phyloP scores from a whole-genome alignment of 1,140 invertebrate species.

The Pinna nobilis region DNA sequence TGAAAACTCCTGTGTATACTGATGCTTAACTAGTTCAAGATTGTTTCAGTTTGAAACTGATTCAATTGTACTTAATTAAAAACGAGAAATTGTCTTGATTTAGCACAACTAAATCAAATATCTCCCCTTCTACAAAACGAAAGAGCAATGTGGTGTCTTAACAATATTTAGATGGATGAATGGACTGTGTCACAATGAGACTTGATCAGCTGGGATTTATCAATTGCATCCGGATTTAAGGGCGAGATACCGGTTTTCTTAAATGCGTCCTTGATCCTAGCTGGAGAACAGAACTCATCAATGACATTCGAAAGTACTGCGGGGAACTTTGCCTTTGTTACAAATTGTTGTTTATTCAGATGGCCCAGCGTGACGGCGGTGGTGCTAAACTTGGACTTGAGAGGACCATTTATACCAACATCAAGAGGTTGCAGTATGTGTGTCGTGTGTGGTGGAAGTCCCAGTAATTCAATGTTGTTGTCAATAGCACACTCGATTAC shows the following conservation, averaged over 20 bases:
- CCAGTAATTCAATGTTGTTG: constrained; percentile 2
- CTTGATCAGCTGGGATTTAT: no score
- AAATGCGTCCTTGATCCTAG: constrained; percentile 1
- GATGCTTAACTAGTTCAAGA: no score
- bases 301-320: constrained; percentile 1
- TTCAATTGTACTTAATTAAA: no score
- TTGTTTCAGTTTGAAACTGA: no score
- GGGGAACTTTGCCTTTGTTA: constrained; percentile 24
- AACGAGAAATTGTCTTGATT: no score
- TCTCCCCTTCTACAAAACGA: no score
- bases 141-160: no score
- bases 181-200: no score
- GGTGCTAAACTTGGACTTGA: background rate
- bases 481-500: background rate
- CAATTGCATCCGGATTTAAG: constrained; percentile 16
- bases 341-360: constrained; percentile 5
- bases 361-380: background rate
- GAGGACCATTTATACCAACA: constrained; percentile 14
- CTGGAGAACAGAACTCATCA: constrained; percentile 31
- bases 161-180: no score
- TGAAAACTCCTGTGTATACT: no score
- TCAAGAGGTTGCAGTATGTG: no score
- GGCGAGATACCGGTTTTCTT: constrained; percentile 20
- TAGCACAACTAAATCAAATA: no score
- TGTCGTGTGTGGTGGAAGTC: constrained; percentile 9